Percentiles rank a stretch among this genome's conserved stretches.
These are phyloP conservation scores for Aporrectodea caliginosa DNA, from an alignment of 1,140 invertebrate genomes.

Conservation along the genomic window DNA sequence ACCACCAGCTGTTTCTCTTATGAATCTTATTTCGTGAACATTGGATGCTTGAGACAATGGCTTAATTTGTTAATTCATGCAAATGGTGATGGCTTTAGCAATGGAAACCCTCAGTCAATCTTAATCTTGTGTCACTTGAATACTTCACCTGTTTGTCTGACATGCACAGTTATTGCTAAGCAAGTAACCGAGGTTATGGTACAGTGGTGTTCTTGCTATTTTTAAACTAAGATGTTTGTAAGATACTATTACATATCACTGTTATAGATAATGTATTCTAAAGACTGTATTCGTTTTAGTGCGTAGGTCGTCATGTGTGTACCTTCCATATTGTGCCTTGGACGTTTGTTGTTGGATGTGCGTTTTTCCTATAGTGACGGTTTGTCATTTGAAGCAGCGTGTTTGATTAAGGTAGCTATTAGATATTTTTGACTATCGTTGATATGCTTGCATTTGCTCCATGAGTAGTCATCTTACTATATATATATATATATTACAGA, in stretches of 20 bases:
- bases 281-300: not conserved
- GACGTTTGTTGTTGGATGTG: not conserved
- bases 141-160: too few relatives aligned
- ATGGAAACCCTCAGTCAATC: too few relatives aligned
- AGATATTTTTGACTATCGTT: not conserved
- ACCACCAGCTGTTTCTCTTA: too few relatives aligned
- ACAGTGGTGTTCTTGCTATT: not conserved
- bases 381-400: not conserved
- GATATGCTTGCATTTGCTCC: not conserved
- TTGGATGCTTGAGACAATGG: too few relatives aligned
- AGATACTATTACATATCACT: constrained; percentile 3
- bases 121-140: too few relatives aligned
- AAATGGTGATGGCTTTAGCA: too few relatives aligned
- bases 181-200: too few relatives aligned
- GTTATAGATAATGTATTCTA: not conserved
- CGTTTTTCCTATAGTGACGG: not conserved
- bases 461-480: not conserved
- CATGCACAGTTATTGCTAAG: not conserved
- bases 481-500: not conserved
- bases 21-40: too few relatives aligned
- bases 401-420: not conserved
- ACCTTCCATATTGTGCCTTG: constrained; percentile 2
- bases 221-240: not conserved
- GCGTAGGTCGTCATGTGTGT: not conserved
- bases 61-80: too few relatives aligned